phyloP scores from a whole-genome alignment of 2,797 vertebrate species.

The Notolepis coatsorum region DNA sequence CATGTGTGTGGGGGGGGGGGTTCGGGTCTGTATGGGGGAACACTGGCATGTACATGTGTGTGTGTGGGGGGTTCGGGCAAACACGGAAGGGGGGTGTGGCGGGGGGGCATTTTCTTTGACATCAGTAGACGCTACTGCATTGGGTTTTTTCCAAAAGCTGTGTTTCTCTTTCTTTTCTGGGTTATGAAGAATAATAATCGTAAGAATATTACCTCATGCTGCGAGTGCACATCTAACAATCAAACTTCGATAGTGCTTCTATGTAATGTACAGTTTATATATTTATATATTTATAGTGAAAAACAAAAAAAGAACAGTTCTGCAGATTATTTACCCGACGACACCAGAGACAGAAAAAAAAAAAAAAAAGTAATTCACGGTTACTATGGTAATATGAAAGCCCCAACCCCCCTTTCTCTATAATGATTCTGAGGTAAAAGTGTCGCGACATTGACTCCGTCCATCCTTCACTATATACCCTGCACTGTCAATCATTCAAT shows the following conservation, averaged over 20 bases:
- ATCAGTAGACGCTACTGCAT: constrained; percentile 76
- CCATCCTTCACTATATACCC: constrained; percentile 59
- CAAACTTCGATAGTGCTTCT: constrained; percentile 81
- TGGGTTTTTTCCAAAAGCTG: constrained; percentile 59
- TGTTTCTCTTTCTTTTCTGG: constrained; percentile 54
- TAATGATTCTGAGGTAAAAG: constrained; percentile 77
- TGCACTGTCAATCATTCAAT: constrained; percentile 50
- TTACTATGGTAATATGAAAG: constrained; percentile 56
- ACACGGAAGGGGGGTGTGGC: constrained; percentile 24
- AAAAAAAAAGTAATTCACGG: constrained; percentile 56
- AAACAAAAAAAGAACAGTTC: constrained; percentile 42
- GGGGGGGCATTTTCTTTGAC: constrained; percentile 63
- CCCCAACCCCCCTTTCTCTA: constrained; percentile 42
- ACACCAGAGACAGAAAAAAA: constrained; percentile 75
- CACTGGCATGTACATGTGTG: too few species aligned
- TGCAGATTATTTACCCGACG: constrained; percentile 56
- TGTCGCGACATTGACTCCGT: constrained; percentile 68
- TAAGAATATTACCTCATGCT: constrained; percentile 82
- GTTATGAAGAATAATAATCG: constrained; percentile 69
- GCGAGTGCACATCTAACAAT: constrained; percentile 83
- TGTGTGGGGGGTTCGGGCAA: constrained; percentile 7
- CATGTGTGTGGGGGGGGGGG: too few species aligned
- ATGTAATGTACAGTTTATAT: constrained; percentile 83
- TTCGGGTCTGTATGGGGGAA: too few species aligned
- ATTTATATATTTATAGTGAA: constrained; percentile 78